A percentile compares a stretch with the other conserved stretches of the same genome.
phyloP scores from a whole-genome alignment of 2,797 vertebrate genomes.

The Xenops minutus region DNA sequence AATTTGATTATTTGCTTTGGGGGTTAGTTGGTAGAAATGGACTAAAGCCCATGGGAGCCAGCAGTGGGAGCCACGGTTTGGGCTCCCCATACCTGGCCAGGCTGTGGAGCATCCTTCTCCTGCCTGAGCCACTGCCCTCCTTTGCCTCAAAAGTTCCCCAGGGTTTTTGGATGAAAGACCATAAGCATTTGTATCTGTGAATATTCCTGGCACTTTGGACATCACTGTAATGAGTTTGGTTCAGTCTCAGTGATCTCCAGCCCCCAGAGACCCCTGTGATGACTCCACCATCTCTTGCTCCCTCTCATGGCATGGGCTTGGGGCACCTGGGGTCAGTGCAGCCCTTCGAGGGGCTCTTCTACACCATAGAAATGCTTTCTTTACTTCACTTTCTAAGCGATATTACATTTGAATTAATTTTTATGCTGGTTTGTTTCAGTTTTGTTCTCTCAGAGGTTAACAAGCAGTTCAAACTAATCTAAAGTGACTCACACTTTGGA shows the following conservation, averaged over 20 bases:
- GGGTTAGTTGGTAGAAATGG: neutral
- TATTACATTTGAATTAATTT: neutral
- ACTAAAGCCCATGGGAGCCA: neutral
- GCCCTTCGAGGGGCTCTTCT: neutral
- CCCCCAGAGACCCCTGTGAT: neutral
- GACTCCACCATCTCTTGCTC: neutral
- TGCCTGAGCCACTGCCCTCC: neutral
- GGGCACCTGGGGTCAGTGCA: neutral
- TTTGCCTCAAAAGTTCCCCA: neutral
- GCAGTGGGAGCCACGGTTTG: neutral
- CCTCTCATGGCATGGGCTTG: neutral
- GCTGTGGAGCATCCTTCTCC: neutral
- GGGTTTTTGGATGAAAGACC: neutral
- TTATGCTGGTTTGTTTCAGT: neutral
- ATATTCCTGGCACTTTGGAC: fast-evolving
- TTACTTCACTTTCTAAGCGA: neutral
- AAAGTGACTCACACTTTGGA: constrained; percentile 47
- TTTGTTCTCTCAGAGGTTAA: neutral
- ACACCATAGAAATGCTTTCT: neutral
- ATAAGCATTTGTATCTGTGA: neutral
- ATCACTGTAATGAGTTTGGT: neutral
- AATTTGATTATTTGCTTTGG: neutral
- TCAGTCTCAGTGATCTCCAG: neutral
- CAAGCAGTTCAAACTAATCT: neutral
- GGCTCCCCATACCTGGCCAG: neutral